These are phyloP conservation scores for Rhipidura dahli DNA, from an alignment of 2,113 vertebrate species.

Conservation along the genomic window DNA sequence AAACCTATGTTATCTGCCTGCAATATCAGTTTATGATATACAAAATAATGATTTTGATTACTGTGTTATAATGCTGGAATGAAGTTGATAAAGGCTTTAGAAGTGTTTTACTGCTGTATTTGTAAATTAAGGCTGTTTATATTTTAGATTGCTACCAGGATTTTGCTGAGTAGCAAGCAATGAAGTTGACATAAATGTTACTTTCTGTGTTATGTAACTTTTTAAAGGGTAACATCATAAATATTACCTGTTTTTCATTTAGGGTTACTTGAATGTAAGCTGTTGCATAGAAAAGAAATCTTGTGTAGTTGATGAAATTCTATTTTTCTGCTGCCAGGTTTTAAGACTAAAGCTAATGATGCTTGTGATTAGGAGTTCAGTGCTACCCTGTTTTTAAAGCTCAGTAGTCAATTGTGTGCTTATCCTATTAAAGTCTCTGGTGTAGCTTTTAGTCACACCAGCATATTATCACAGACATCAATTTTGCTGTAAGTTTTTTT, in stretches of 20 bases:
- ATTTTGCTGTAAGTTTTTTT: background rate
- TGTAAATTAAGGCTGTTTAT: background rate
- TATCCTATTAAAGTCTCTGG: background rate
- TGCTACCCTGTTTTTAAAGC: background rate
- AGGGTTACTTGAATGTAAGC: background rate
- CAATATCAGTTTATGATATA: background rate
- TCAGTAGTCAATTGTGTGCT: background rate
- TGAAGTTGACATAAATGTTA: background rate
- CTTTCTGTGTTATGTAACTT: background rate
- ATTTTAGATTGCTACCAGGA: background rate
- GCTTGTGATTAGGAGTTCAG: background rate
- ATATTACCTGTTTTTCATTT: background rate
- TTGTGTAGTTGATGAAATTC: background rate
- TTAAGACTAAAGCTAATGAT: background rate
- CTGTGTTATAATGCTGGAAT: background rate
- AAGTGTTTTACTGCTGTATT: background rate
- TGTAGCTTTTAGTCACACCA: background rate
- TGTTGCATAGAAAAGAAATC: background rate
- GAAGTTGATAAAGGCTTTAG: background rate
- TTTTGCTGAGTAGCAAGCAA: background rate
- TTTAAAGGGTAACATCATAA: background rate
- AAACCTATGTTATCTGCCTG: background rate
- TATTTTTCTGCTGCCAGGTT: background rate
- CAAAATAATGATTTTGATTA: background rate
- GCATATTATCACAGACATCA: background rate